Percentiles rank a stretch among this genome's conserved stretches.
phyloP scores from a whole-genome alignment of 2,797 vertebrate genomes.

The Scolopax bukidnonensis region DNA sequence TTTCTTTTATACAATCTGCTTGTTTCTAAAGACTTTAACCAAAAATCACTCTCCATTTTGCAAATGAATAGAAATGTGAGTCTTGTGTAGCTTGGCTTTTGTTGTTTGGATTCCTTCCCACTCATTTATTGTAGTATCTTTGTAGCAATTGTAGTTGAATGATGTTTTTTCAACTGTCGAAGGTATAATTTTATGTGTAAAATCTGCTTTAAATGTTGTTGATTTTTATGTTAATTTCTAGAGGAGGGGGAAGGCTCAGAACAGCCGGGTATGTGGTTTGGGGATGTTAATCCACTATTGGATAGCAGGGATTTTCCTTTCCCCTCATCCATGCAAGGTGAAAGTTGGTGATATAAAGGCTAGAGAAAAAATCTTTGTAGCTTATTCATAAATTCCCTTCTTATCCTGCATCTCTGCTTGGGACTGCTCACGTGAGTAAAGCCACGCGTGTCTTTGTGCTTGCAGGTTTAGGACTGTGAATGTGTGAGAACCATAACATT shows the following conservation, averaged over 20 bases:
- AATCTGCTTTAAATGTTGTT: not conserved
- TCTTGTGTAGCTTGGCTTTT: not conserved
- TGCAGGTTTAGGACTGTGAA: conserved; percentile 53
- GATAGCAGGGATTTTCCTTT: not conserved
- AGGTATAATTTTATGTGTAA: not conserved
- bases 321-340: not conserved
- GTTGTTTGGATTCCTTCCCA: not conserved
- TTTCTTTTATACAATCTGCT: not conserved
- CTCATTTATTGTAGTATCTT: not conserved
- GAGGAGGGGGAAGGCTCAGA: not conserved
- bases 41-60: not conserved
- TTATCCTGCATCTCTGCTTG: conserved; percentile 63
- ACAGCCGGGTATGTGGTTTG: not conserved
- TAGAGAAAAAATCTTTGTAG: conserved; percentile 26
- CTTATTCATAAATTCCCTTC: conserved; percentile 67
- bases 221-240: not conserved
- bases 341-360: not conserved
- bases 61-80: not conserved
- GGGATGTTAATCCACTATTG: not conserved
- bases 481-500: not conserved
- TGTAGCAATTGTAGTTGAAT: not conserved
- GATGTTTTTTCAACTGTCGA: not conserved
- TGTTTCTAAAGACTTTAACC: not conserved
- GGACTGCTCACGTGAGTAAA: conserved; percentile 64
- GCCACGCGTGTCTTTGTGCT: conserved; percentile 46